Evolutionary conservation across 2,888 invertebrate genomes (phyloP), one percentile per base, ranked within the genome.

Genomic region (Cryptocephalus moraei): DNA sequence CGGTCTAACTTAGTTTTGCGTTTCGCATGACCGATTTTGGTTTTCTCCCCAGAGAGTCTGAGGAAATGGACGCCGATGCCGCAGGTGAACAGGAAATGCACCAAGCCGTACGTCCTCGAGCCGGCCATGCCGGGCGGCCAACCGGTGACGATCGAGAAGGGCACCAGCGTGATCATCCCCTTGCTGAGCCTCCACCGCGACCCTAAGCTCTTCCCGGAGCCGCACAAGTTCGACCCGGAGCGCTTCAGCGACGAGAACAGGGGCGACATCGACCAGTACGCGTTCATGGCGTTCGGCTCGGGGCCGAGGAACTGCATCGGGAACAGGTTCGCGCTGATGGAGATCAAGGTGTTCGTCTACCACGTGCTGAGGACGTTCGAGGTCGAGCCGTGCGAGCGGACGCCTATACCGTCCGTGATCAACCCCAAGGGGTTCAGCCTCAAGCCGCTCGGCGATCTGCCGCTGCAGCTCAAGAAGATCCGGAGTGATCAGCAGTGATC

Each of bases 241-340:
- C 39, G 54, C n/a, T 54, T 54, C 32, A 52, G 39, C 13, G 47
- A 52, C 36, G 14, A 61, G 58, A 65, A 65, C 41, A 66, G 65
- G 50, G 62, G 65, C 1, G 69, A 69, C 0, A 69, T 75, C 34
- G 59, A 68, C 46, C 72, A 73, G 0, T 73, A 70, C 50, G 68
- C 73, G 0, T 77, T 68, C 51, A 58, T 73, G 61, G 75, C 77
- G 0, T 77, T 76, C 53, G 76, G 77, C 4, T 51, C 61, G 33
- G 77, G 77, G 1, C 76, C 76, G 0, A 68, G 76, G 47, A 71
- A 62, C 54, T 77, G 76, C 53, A 70, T 76, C 44, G 76, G 75
- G 11, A 62, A 61, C 6, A 54, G 67, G 49, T 68, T 67, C 50
- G 66, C 67, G n/a, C 43, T 66, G 10, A 40, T 66, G 49, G 78